Base-by-base conservation (phyloP, 1,140 invertebrate species). In the Penaeus japonicus region DNA sequence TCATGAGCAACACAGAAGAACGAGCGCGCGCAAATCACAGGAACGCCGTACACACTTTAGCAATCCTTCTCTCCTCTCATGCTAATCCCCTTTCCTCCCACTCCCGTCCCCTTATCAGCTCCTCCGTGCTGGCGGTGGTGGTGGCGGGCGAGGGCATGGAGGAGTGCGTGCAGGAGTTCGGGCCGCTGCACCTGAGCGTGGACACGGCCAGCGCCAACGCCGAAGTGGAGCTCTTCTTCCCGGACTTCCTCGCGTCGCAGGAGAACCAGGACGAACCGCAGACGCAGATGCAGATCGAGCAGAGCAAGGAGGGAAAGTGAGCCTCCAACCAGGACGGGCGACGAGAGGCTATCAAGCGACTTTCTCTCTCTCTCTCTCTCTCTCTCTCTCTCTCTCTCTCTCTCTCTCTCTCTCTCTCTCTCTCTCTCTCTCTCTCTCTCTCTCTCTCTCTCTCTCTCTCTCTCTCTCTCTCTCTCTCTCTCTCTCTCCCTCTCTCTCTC, bases 261-360 rank as follows among this genome's bases (percentile, higher is more conserved):
- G 82, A 88, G 4, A 73, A 73, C 17, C 73, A 84, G 53, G 89
- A 90, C 47, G 89, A 90, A 62, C 89, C 89, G 10, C 89, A 90
- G 77, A 90, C 89, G 20, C 89, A 90, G 82, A 90, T 90, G 89
- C 89, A 90, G 62, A 88, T 90, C 18, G 89, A 90, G 27, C 85
- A 90, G 57, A 90, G 86, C 77, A 90, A 85, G 30, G 89, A 88
- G 22, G 80, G 27, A 30, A 65, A 82, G 47, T 88, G 86, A 87
- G 77, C 20, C 57, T 54, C 1, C 54, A 4, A 20, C 7, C n/a
- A 17, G n/a, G n/a, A 17, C 22, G 80, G 55, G 15, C 18, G 15
- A 4, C 0, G 57, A 57, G 75, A 35, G 30, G 32, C 5, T 30
- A n/a, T n/a, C n/a, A n/a, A n/a, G n/a, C n/a, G n/a, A n/a, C n/a